phyloP scores from a whole-genome alignment of 2,888 invertebrate species.

The Thecophora atra region DNA sequence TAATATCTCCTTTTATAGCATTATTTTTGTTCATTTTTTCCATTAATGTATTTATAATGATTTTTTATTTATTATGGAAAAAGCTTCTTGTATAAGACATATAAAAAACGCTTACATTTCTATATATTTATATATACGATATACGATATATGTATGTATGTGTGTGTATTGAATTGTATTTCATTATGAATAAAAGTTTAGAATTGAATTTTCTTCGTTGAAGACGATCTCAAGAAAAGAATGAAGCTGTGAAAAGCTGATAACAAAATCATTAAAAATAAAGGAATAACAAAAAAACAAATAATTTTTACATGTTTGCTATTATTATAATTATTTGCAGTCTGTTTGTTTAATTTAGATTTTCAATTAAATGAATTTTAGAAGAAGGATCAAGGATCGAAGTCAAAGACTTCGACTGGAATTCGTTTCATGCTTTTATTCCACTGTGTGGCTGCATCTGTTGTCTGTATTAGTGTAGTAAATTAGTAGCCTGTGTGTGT shows the following conservation, averaged over 20 bases:
- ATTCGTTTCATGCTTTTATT: constrained; percentile 22
- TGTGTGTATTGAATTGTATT: too few relatives aligned
- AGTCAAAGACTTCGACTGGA: constrained; percentile 25
- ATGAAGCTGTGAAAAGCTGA: constrained; percentile 12
- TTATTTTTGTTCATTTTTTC: too few relatives aligned
- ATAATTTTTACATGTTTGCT: too few relatives aligned
- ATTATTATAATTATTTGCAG: neutral
- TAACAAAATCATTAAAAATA: constrained; percentile 18
- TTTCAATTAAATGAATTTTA: constrained; percentile 15
- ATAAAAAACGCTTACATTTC: neutral
- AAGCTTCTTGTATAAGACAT: neutral
- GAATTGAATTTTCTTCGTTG: too few relatives aligned
- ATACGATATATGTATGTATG: too few relatives aligned
- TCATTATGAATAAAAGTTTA: too few relatives aligned
- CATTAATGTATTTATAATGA: too few relatives aligned
- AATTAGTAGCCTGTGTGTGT: constrained; percentile 7
- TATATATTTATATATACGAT: too few relatives aligned
- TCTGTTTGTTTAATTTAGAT: neutral
- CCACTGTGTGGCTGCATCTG: neutral
- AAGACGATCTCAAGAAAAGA: neutral
- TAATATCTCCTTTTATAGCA: too few relatives aligned
- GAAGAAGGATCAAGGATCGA: too few relatives aligned
- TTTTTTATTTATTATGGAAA: too few relatives aligned
- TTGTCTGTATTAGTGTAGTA: constrained; percentile 19
- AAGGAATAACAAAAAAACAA: neutral